Conservation (phyloP, 2,888 invertebrate genomes). For the Crocallis elinguaria region DNA sequence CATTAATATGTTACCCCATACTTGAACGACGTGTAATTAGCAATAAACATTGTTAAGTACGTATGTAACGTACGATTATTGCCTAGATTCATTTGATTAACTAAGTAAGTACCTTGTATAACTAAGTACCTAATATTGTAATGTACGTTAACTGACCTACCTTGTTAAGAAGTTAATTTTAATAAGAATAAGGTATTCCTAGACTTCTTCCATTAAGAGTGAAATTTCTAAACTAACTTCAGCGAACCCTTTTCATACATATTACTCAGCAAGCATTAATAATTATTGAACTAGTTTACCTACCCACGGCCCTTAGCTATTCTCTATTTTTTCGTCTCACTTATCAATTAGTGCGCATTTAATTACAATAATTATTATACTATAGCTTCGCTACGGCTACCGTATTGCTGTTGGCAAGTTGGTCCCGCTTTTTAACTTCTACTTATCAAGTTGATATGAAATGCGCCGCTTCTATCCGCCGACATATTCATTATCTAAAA, state of each 20-base stretch:
- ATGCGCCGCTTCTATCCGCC: slow-evolving; percentile 38
- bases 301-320: too few relatives aligned
- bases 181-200: too few relatives aligned
- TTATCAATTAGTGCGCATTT: slow-evolving; percentile 6
- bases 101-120: slow-evolving; percentile 7
- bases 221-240: too few relatives aligned
- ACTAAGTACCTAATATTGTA: background rate
- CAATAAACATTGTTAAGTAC: slow-evolving; percentile 27
- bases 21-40: slow-evolving; percentile 28
- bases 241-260: too few relatives aligned
- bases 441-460: slow-evolving; percentile 12
- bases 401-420: slow-evolving; percentile 10
- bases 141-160: too few relatives aligned
- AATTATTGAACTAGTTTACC: too few relatives aligned
- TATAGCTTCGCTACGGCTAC: too few relatives aligned
- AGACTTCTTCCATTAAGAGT: too few relatives aligned
- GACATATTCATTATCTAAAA: slow-evolving; percentile 60
- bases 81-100: slow-evolving; percentile 24
- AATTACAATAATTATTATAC: too few relatives aligned
- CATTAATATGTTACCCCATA: slow-evolving; percentile 21
- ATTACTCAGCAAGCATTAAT: too few relatives aligned
- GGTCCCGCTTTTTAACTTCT: slow-evolving; percentile 9
- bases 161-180: too few relatives aligned
- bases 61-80: slow-evolving; percentile 16
- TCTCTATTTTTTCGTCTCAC: slow-evolving; percentile 3